Evolutionary conservation across 2,113 vertebrate genomes (phyloP).

Genomic region (Ifrita kowaldi): DNA sequence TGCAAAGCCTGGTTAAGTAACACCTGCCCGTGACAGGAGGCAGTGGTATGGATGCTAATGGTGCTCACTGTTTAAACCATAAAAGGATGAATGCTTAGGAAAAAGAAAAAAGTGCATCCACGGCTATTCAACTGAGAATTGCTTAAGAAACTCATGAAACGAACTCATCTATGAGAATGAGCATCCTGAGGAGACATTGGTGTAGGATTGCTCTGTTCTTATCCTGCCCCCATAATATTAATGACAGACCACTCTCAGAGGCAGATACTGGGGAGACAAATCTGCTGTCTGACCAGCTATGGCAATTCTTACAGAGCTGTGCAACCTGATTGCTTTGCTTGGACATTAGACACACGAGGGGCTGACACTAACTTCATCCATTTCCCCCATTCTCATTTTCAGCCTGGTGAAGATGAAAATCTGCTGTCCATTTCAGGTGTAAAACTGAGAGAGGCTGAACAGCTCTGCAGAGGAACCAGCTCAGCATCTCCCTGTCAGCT

Average conservation of each 20-base stretch:
- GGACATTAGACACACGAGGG: fast-evolving
- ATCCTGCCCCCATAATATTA: not conserved
- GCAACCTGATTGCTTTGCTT: not conserved
- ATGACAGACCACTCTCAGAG: not conserved
- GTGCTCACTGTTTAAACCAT: not conserved
- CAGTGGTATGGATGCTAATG: not conserved
- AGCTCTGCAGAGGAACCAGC: not conserved
- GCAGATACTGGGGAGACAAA: not conserved
- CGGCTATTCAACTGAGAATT: not conserved
- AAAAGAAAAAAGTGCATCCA: not conserved
- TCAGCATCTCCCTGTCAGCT: not conserved
- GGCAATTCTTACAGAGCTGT: not conserved
- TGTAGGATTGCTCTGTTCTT: not conserved
- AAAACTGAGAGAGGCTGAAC: not conserved
- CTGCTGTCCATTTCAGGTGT: not conserved
- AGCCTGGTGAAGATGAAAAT: not conserved
- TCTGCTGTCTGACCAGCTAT: not conserved
- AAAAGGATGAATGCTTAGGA: not conserved
- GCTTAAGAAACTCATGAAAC: not conserved
- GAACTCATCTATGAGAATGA: not conserved
- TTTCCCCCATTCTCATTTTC: not conserved
- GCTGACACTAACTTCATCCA: not conserved
- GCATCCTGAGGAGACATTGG: not conserved
- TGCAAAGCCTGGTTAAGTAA: not conserved
- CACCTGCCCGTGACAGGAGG: not conserved